These are phyloP conservation scores for Lepus timidus DNA, from an alignment of 2,113 vertebrate genomes.

Conservation along the genomic window DNA sequence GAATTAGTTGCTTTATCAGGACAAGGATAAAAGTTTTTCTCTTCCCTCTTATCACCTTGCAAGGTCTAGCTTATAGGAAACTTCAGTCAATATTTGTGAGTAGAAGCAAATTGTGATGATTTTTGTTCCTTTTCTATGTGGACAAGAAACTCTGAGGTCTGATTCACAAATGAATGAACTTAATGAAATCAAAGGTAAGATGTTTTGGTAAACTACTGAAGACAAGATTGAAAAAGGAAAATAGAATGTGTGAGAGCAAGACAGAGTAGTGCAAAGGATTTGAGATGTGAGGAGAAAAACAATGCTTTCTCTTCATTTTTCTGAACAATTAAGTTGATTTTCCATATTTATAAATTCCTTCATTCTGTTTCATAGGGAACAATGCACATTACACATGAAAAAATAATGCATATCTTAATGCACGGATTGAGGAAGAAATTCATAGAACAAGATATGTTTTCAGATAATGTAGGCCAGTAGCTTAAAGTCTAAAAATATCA, in stretches of 20 bases:
- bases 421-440: constrained; percentile 26
- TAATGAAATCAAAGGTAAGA: not conserved
- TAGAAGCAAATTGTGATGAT: not conserved
- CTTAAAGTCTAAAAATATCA: constrained; percentile 83
- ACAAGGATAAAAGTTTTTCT: not conserved
- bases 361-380: constrained; percentile 47
- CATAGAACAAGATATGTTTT: constrained; percentile 66
- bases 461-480: constrained; percentile 76
- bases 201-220: not conserved
- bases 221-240: not conserved
- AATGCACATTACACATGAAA: constrained; percentile 18
- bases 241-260: not conserved
- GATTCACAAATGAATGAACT: constrained; percentile 14
- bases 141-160: not conserved
- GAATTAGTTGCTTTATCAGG: not conserved
- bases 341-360: not conserved
- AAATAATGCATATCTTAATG: constrained; percentile 38
- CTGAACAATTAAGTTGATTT: constrained; percentile 24
- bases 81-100: not conserved
- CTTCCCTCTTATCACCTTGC: not conserved
- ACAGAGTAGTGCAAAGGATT: not conserved
- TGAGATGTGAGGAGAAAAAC: not conserved
- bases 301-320: not conserved
- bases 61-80: not conserved
- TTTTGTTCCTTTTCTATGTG: not conserved